Evolutionary conservation across 1,140 invertebrate genomes (phyloP).

Genomic region (Bradysia coprophila): DNA sequence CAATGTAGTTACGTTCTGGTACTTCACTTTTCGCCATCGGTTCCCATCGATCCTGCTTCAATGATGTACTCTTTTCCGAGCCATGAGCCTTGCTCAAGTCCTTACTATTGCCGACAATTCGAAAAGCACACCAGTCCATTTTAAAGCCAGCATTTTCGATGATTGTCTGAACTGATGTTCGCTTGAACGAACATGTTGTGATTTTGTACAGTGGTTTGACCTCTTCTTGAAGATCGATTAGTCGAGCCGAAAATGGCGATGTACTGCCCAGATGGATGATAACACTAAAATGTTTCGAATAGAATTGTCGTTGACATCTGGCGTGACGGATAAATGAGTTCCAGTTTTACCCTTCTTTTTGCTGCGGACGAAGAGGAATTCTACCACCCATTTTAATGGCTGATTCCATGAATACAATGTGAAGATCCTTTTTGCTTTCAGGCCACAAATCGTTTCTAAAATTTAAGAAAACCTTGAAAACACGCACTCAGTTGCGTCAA

Average conservation of each 20-base stretch:
- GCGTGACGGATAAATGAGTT: too few relatives aligned
- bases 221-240: conserved; percentile 62
- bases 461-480: too few relatives aligned
- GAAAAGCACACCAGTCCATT: conserved; percentile 79
- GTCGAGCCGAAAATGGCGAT: conserved; percentile 46
- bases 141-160: conserved; percentile 60
- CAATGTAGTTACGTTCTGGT: conserved; percentile 46
- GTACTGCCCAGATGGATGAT: conserved; percentile 62
- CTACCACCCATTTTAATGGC: conserved; percentile 66
- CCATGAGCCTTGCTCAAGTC: conserved; percentile 6
- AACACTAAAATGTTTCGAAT: conserved; percentile 33
- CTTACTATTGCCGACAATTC: conserved; percentile 35
- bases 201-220: conserved; percentile 57
- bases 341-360: conserved; percentile 79
- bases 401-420: conserved; percentile 65
- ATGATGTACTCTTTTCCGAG: conserved; percentile 6
- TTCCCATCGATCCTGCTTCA: conserved; percentile 11
- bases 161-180: conserved; percentile 63
- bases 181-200: conserved; percentile 63
- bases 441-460: conserved; percentile 34
- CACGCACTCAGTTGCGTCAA: too few relatives aligned
- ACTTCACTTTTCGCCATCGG: conserved; percentile 31
- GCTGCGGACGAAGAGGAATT: conserved; percentile 56
- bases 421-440: conserved; percentile 43
- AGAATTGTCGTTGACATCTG: too few relatives aligned